Base-by-base conservation (phyloP, 2,888 invertebrate species). In the Drosophila paucipuncta region DNA sequence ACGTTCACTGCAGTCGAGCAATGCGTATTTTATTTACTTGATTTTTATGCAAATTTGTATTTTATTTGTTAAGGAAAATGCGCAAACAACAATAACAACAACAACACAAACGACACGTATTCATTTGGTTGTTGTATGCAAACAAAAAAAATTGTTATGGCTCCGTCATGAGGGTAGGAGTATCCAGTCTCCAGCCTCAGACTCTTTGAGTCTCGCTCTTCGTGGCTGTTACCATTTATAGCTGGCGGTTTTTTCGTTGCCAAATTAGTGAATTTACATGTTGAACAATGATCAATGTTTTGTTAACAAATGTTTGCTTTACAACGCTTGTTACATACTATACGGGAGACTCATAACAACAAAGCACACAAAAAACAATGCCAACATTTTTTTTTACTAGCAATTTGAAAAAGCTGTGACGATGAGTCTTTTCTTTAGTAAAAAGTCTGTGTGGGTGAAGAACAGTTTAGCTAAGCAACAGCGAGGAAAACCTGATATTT, bases 281-380 rank as follows among this genome's bases (percentile, higher is more conserved):
- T 89, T 89, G 91, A 87, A 89, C 89, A 89, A 89, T 91, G 89
- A 91, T 90, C 91, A 90, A 90, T 90, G 90, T 88, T 88, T 88
- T 89, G 90, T 87, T 88, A 89, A 85, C 90, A 90, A 86, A 88
- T 88, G 87, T 90, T 88, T 79, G 82, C 84, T 76, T 82, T 75
- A 78, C 80, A 79, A 68, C 75, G 87, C 80, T 74, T 78, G 83
- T 85, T 72, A 85, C 80, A 87, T 73, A 79, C 70, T 68, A 47
- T 78, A 37, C 31, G 49, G 9, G 16, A 18, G 22, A 64, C 68
- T 73, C 73, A 83, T 82, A 77, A 79, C 84, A 86, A 77, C 84
- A 72, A 68, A 65, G 73, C 77, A 62, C 76, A 61, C 43, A 70
- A 49, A 64, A 54, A 78, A 80, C 78, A 78, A 80, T 79, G 78